Evolutionary conservation across 2,113 vertebrate species (phyloP).

Genomic region (Scomber colias): DNA sequence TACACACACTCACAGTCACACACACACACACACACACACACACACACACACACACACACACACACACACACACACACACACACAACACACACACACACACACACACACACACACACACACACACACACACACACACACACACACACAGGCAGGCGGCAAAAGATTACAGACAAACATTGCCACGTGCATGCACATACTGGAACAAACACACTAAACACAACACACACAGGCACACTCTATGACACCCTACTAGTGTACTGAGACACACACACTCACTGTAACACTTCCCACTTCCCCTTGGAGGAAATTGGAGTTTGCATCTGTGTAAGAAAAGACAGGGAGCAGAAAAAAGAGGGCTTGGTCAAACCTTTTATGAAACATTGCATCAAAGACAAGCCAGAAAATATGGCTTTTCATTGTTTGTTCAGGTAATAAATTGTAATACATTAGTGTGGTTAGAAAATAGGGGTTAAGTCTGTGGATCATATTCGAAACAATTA

Average conservation of each 20-base stretch:
- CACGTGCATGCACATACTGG: conserved; percentile 37
- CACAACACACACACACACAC: conserved; percentile 11
- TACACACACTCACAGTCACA: conserved; percentile 25
- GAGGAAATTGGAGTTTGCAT: conserved; percentile 52
- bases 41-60: conserved; percentile 1
- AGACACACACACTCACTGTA: conserved; percentile 40
- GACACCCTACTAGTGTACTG: conserved; percentile 30
- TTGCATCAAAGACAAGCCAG: conserved; percentile 39
- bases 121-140: conserved; percentile 12
- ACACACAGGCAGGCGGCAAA: conserved; percentile 11
- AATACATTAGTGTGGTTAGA: conserved; percentile 14
- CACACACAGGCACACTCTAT: conserved; percentile 25
- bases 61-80: conserved; percentile 21
- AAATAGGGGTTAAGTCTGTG: conserved; percentile 13
- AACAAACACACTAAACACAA: conserved; percentile 34
- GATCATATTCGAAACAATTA: conserved; percentile 21
- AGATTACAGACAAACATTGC: conserved; percentile 41
- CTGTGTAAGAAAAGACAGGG: conserved; percentile 27
- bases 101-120: conserved; percentile 31
- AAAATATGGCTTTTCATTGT: conserved; percentile 21
- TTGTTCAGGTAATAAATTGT: conserved; percentile 50
- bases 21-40: not conserved
- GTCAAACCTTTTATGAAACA: conserved; percentile 38
- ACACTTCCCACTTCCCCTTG: conserved; percentile 41
- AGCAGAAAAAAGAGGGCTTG: conserved; percentile 21